phyloP scores from a whole-genome alignment of 2,113 vertebrate species.

The Parus major region DNA sequence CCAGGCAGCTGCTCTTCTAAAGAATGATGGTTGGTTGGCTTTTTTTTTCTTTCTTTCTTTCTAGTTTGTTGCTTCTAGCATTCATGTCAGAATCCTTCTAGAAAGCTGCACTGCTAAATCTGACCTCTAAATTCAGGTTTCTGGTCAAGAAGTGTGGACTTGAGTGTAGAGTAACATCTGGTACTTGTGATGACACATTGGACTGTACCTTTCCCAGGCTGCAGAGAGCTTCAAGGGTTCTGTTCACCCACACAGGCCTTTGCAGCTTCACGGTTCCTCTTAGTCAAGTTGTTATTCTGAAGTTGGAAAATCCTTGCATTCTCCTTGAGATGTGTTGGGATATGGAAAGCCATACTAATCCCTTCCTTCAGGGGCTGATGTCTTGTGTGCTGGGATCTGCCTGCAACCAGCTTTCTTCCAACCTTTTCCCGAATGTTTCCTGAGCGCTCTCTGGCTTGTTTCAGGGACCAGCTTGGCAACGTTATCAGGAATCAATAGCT shows the following conservation, averaged over 20 bases:
- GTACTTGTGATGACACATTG: not conserved
- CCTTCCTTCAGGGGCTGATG: not conserved
- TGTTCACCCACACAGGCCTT: not conserved
- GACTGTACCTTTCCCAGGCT: not conserved
- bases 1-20: not conserved
- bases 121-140: not conserved
- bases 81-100: not conserved
- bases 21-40: not conserved
- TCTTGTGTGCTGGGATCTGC: not conserved
- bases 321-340: not conserved
- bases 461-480: slow-evolving; percentile 3
- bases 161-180: not conserved
- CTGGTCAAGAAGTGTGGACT: not conserved
- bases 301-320: not conserved
- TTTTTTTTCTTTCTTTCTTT: not conserved
- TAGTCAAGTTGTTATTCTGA: not conserved
- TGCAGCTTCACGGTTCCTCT: fast-evolving
- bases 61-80: not conserved
- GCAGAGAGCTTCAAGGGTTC: not conserved
- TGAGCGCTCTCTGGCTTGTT: slow-evolving; percentile 13
- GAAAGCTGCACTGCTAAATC: not conserved
- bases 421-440: not conserved
- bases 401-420: not conserved
- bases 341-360: not conserved
- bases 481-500: slow-evolving; percentile 12